A percentile compares a stretch with the other conserved stretches of the same genome.
phyloP scores from a whole-genome alignment of 2,113 vertebrate species.

The Gnathochromis pfefferi region DNA sequence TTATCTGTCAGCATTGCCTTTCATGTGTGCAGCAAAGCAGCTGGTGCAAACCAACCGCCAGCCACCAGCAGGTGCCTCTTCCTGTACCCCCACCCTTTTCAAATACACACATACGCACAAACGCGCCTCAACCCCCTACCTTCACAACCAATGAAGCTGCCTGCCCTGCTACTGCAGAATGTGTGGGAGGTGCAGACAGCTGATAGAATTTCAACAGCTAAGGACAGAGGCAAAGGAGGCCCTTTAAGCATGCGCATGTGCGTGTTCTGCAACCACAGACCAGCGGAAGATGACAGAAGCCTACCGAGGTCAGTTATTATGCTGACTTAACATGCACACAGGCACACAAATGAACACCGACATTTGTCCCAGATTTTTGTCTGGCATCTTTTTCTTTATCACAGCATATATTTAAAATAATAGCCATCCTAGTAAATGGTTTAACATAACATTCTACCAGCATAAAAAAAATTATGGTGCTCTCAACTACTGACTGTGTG shows the following conservation, averaged over 20 bases:
- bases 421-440: not conserved
- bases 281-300: conserved; percentile 56
- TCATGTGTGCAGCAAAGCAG: conserved; percentile 58
- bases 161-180: conserved; percentile 54
- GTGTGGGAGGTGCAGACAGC: conserved; percentile 67
- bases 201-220: conserved; percentile 68
- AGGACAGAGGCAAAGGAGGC: conserved; percentile 52
- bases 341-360: conserved; percentile 12
- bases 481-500: not conserved
- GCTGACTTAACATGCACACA: conserved; percentile 53
- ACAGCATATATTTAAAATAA: not conserved
- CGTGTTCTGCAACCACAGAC: conserved; percentile 54
- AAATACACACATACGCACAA: not conserved
- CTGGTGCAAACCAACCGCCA: conserved; percentile 54
- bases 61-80: conserved; percentile 59
- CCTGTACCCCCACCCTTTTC: conserved; percentile 28
- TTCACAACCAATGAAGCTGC: conserved; percentile 30
- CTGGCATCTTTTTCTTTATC: not conserved
- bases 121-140: conserved; percentile 28
- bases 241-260: conserved; percentile 2
- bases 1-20: conserved; percentile 41
- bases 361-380: not conserved
- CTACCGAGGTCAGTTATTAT: conserved; percentile 59
- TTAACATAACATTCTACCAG: not conserved
- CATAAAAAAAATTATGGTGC: not conserved